phyloP scores from a whole-genome alignment of 2,113 vertebrate genomes.

The Ovis canadensis region DNA sequence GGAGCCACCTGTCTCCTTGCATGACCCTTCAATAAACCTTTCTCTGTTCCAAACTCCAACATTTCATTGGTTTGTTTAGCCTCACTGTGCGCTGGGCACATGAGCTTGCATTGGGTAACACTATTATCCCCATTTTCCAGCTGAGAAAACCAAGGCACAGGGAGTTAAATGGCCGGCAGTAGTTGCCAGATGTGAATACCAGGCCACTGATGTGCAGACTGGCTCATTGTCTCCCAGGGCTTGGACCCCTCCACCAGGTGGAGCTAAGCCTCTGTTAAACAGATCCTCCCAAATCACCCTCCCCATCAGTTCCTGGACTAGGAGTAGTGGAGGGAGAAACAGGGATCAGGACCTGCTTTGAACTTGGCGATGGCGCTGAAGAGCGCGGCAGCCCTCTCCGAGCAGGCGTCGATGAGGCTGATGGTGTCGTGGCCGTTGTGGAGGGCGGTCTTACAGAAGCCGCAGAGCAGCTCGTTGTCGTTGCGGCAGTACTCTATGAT shows the following conservation, averaged over 20 bases:
- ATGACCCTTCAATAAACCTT: not conserved
- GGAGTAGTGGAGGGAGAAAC: not conserved
- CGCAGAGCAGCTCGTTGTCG: conserved; percentile 70
- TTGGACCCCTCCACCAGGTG: not conserved
- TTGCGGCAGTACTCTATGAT: conserved; percentile 73
- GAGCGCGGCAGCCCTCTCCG: conserved; percentile 62
- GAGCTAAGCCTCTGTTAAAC: not conserved
- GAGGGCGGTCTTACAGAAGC: conserved; percentile 65
- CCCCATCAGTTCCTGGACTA: not conserved
- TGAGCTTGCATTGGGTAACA: not conserved
- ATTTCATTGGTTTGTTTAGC: not conserved
- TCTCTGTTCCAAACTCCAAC: not conserved
- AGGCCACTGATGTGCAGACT: not conserved
- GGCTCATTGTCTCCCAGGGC: not conserved
- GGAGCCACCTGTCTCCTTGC: not conserved
- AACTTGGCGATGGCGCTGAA: conserved; percentile 76
- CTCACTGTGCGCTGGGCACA: not conserved
- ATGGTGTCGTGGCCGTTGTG: conserved; percentile 66
- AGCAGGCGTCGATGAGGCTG: conserved; percentile 55
- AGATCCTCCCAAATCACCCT: not conserved
- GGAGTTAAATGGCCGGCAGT: not conserved
- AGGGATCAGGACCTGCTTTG: conserved; percentile 69
- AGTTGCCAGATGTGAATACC: not conserved
- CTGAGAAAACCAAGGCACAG: not conserved
- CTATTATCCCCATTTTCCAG: not conserved